Conservation (phyloP, 2,797 vertebrate genomes). For the Anolis apletophallus region DNA sequence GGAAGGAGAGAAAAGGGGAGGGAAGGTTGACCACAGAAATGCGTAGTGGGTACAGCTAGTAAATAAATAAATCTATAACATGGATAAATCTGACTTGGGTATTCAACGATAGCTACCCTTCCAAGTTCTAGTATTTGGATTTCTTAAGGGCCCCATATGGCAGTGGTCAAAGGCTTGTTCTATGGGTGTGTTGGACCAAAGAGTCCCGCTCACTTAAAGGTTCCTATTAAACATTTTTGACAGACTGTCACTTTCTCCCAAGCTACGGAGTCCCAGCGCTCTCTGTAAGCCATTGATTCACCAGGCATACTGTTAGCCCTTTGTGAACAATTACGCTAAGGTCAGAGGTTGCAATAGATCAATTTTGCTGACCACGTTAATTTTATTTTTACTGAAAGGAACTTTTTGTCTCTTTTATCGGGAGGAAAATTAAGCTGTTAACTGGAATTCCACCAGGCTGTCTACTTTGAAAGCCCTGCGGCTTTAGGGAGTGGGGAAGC, state of each 20-base stretch:
- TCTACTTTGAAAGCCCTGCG: slow-evolving; percentile 67
- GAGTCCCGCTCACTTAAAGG: slow-evolving; percentile 67
- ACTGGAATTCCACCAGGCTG: slow-evolving; percentile 75
- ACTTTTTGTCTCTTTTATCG: slow-evolving; percentile 76
- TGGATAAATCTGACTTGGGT: too few relatives aligned
- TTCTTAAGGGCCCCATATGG: slow-evolving; percentile 48
- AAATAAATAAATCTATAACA: too few relatives aligned
- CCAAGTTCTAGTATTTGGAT: too few relatives aligned
- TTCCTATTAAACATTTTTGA: slow-evolving; percentile 73
- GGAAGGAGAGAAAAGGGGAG: too few relatives aligned
- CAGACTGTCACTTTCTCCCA: slow-evolving; percentile 71
- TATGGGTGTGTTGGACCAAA: slow-evolving; percentile 57
- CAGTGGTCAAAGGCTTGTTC: slow-evolving; percentile 57
- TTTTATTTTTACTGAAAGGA: slow-evolving; percentile 78
- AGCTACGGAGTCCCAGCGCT: slow-evolving; percentile 66
- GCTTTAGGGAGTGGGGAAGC: slow-evolving; percentile 68
- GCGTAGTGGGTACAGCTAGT: too few relatives aligned
- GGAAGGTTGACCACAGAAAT: too few relatives aligned
- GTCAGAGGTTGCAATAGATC: slow-evolving; percentile 73
- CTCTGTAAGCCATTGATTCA: slow-evolving; percentile 74
- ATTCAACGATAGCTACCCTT: too few relatives aligned
- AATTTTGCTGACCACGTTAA: slow-evolving; percentile 71
- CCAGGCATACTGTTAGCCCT: slow-evolving; percentile 69
- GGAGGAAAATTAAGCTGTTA: slow-evolving; percentile 77
- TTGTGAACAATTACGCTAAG: slow-evolving; percentile 77